Evolutionary conservation across 2,888 invertebrate genomes (phyloP).

Genomic region (Oscheius sp.): DNA sequence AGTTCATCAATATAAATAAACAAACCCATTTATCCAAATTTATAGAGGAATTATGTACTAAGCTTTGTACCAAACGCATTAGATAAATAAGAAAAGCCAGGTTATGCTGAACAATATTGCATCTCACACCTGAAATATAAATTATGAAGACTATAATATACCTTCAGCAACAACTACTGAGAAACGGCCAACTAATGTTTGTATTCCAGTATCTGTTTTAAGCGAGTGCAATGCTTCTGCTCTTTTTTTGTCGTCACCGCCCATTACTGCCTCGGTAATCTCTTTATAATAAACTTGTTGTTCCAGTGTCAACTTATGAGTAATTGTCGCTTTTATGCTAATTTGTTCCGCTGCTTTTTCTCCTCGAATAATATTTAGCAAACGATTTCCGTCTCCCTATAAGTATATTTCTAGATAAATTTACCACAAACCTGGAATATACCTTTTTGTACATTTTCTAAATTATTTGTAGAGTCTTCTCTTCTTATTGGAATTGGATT

Average conservation of each 20-base stretch:
- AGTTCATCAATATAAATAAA: too few species aligned
- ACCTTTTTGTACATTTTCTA: conserved; percentile 13
- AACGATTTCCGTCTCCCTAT: conserved; percentile 20
- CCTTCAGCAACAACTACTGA: conserved; percentile 61
- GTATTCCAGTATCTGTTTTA: conserved; percentile 57
- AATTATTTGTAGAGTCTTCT: neutral
- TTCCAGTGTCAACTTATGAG: conserved; percentile 58
- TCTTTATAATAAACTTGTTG: conserved; percentile 66
- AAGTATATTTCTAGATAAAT: too few species aligned
- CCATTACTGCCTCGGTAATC: conserved; percentile 61
- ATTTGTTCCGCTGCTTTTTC: conserved; percentile 41
- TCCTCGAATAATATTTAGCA: conserved; percentile 15
- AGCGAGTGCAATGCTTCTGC: conserved; percentile 58
- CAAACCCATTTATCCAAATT: conserved; percentile 96
- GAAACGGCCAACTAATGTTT: conserved; percentile 56
- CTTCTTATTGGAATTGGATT: conserved; percentile 74
- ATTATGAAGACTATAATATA: conserved; percentile 30
- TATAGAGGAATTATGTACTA: conserved; percentile 71
- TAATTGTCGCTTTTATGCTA: conserved; percentile 56
- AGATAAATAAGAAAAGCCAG: conserved; percentile 31
- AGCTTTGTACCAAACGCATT: conserved; percentile 73
- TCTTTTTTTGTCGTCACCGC: conserved; percentile 52
- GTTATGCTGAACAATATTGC: conserved; percentile 26
- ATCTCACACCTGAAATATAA: conserved; percentile 28
- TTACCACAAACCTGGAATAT: conserved; percentile 12